These are phyloP conservation scores for Peromyscus leucopus DNA, from an alignment of 2,113 vertebrate species.

Conservation along the genomic window DNA sequence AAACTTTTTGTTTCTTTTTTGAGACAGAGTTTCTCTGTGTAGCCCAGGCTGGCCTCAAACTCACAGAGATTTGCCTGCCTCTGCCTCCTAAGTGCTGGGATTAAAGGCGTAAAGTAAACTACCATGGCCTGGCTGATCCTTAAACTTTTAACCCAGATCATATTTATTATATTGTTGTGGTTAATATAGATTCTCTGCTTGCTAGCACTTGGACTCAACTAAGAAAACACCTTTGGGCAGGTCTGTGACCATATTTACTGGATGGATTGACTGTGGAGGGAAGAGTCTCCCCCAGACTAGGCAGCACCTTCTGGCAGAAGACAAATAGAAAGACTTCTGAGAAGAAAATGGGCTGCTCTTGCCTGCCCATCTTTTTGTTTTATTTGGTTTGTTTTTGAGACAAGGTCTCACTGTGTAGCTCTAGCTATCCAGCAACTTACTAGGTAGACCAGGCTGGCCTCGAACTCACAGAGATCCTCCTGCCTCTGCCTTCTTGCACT, in stretches of 20 bases:
- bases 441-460: neutral
- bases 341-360: neutral
- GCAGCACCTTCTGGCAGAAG: neutral
- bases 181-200: neutral
- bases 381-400: neutral
- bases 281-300: neutral
- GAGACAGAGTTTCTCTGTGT: neutral
- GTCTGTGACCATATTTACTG: neutral
- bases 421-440: neutral
- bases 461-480: neutral
- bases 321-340: neutral
- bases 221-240: neutral
- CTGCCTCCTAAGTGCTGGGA: neutral
- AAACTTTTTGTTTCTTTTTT: neutral
- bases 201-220: neutral
- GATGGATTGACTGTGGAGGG: no score
- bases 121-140: neutral
- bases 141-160: slow-evolving; percentile 19
- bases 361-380: neutral
- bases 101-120: neutral
- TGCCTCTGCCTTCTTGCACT: neutral
- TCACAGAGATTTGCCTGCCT: neutral
- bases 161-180: neutral
- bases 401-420: neutral
- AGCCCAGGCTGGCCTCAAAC: neutral